Base-by-base conservation (phyloP, 2,888 invertebrate genomes). In the Nyleta sp. region DNA sequence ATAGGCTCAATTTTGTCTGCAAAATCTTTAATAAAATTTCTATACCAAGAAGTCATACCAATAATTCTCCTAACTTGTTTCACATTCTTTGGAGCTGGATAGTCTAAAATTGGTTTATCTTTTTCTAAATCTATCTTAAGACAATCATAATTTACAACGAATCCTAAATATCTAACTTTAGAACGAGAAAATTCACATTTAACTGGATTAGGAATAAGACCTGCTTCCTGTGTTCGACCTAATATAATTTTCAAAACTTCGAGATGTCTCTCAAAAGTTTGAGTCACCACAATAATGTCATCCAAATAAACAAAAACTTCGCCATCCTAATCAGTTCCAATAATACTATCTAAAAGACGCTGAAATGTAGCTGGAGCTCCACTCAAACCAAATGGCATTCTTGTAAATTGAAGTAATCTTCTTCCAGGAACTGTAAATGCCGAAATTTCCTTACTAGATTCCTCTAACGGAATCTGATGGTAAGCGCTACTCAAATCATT, bases 401-500 rank as follows among this genome's bases (percentile, higher is more conserved):
- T 46, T 5, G n/a, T n/a, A n/a, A 46, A 46, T n/a, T 22, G 46
- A 22, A 22, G 17, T 53, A 42, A 2, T 67, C 78, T 11, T 70
- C 55, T 53, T 70, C 68, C 73, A 1, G 73, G 75, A 0, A 79
- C 73, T 0, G 59, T 46, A 18, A 79, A 81, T 2, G 81, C 78
- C 6, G 64, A 64, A 6, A 80, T 31, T 15, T 50, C 31, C 15
- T 50, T 28, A 50, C 50, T 50, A 4, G 20, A 18, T 15, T 50
- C n/a, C n/a, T 28, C 28, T 13, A 50, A 31, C 6, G 50, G 50
- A 15, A 50, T 6, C 20, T 50, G 50, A 31, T 15, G 17, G 20
- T 50, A 50, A 2, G 17, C 50, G 1, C 79, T 75, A 31, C 80
- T 84, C 6, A 84, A 55, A 68, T 90, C 89, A 0, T 88, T 55